Percentiles rank a stretch among this genome's conserved stretches.
Evolutionary conservation across 2,888 invertebrate genomes (phyloP).

Genomic region (Drosophila eohydei): DNA sequence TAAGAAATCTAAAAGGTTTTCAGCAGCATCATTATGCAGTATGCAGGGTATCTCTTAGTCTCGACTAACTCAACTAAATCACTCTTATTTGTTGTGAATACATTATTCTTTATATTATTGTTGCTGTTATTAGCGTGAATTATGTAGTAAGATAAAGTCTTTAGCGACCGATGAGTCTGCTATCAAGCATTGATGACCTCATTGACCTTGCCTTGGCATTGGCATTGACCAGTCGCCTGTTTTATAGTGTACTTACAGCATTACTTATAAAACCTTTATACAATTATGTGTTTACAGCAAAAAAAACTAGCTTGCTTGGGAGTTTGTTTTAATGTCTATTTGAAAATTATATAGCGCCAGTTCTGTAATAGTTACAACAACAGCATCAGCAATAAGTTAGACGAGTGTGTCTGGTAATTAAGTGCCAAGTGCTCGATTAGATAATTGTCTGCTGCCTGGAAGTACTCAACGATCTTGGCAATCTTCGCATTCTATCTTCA

Average conservation of each 20-base stretch:
- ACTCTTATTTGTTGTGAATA: slow-evolving; percentile 29
- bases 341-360: slow-evolving; percentile 61
- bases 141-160: slow-evolving; percentile 51
- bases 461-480: slow-evolving; percentile 52
- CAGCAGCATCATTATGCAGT: too few species aligned
- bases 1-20: too few species aligned
- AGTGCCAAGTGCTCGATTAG: slow-evolving; percentile 75
- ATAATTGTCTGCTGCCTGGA: slow-evolving; percentile 66
- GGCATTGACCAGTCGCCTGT: slow-evolving; percentile 46
- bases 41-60: not conserved
- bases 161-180: slow-evolving; percentile 44
- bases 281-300: slow-evolving; percentile 3
- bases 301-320: slow-evolving; percentile 32
- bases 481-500: slow-evolving; percentile 54
- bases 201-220: slow-evolving; percentile 56
- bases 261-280: slow-evolving; percentile 28
- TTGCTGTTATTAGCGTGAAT: slow-evolving; percentile 33
- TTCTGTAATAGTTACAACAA: slow-evolving; percentile 53
- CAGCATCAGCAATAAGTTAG: slow-evolving; percentile 2
- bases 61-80: not conserved
- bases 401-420: slow-evolving; percentile 58
- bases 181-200: slow-evolving; percentile 47
- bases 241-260: slow-evolving; percentile 51
- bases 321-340: slow-evolving; percentile 57
- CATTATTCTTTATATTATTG: slow-evolving; percentile 27